Conservation (phyloP, 1,140 invertebrate genomes). For the Paraescarpia echinospica region DNA sequence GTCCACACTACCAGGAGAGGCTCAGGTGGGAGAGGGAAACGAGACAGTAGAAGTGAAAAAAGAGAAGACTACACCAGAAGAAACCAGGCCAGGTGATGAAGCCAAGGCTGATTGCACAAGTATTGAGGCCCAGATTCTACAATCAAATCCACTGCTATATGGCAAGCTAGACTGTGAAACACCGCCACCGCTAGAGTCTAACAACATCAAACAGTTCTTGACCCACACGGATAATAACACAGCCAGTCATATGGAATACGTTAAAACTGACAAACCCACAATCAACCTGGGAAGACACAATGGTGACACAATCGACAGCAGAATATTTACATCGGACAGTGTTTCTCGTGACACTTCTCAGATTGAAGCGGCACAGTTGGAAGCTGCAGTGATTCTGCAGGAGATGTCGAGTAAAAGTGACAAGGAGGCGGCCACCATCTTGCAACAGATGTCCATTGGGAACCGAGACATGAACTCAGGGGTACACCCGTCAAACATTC, state of each 20-base stretch:
- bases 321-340: not conserved
- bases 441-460: not conserved
- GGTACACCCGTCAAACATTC: not conserved
- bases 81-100: not conserved
- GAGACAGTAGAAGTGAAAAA: not conserved
- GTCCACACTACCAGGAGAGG: not conserved
- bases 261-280: not conserved
- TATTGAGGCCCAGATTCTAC: not conserved
- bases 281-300: not conserved
- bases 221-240: not conserved
- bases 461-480: not conserved
- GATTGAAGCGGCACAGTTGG: not conserved
- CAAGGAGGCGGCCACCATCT: not conserved
- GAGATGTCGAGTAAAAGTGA: constrained; percentile 5
- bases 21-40: not conserved
- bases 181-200: not conserved
- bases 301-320: not conserved
- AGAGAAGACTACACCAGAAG: not conserved
- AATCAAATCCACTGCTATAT: not conserved
- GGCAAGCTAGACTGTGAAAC: not conserved
- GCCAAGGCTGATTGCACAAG: not conserved
- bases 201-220: not conserved
- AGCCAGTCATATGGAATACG: not conserved
- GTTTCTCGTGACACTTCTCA: not conserved
- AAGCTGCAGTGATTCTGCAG: not conserved